phyloP scores from a whole-genome alignment of 2,797 vertebrate genomes.

The Enteromius anoplus region DNA sequence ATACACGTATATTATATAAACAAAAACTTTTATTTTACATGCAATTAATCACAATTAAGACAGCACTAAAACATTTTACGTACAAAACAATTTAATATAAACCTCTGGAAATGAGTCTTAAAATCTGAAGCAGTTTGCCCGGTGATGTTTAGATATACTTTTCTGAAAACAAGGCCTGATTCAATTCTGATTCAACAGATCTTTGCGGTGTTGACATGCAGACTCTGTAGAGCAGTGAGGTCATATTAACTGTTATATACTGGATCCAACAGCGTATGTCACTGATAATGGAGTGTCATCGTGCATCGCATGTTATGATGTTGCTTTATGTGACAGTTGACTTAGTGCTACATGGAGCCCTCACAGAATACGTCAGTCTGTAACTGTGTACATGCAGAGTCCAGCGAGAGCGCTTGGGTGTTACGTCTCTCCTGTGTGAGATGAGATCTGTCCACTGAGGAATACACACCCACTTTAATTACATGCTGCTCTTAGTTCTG shows the following conservation, averaged over 20 bases:
- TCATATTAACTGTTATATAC: background rate
- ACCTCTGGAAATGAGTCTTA: background rate
- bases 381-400: background rate
- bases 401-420: background rate
- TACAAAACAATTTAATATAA: background rate
- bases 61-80: too few species aligned
- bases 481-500: slow-evolving; percentile 14
- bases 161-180: slow-evolving; percentile 1
- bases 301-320: background rate
- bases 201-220: background rate
- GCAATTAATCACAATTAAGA: too few species aligned
- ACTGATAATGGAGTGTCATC: slow-evolving; percentile 2
- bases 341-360: slow-evolving; percentile 16
- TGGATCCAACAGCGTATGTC: background rate
- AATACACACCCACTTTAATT: slow-evolving; percentile 39
- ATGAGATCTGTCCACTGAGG: slow-evolving; percentile 24
- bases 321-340: slow-evolving; percentile 28
- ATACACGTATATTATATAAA: too few species aligned
- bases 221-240: background rate
- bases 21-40: too few species aligned
- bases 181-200: background rate
- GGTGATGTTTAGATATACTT: background rate
- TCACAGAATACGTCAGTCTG: slow-evolving; percentile 14
- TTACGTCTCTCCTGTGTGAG: slow-evolving; percentile 23
- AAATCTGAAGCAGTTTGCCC: background rate